Evolutionary conservation across 2,797 vertebrate species (phyloP).

Genomic region (Eulemur coronatus): DNA sequence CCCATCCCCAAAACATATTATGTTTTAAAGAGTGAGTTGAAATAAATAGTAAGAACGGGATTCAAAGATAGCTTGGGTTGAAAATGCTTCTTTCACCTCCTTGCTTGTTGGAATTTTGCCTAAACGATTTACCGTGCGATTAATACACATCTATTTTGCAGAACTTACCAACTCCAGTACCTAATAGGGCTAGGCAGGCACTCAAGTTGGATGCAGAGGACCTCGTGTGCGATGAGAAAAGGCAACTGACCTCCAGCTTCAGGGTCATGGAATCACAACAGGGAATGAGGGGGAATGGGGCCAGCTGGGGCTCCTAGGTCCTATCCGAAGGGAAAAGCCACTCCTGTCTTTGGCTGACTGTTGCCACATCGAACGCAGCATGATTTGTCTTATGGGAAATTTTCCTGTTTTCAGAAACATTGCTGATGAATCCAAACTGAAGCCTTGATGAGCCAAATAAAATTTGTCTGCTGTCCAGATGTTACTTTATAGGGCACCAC

Average conservation of each 20-base stretch:
- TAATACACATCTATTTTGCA: neutral
- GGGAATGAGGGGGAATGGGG: neutral
- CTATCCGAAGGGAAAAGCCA: neutral
- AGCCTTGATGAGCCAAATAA: neutral
- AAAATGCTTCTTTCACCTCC: neutral
- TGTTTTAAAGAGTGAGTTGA: neutral
- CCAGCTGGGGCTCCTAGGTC: rapidly evolving
- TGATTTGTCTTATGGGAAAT: neutral
- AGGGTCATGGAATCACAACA: neutral
- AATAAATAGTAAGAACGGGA: neutral
- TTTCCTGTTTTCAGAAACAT: neutral
- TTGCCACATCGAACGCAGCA: neutral
- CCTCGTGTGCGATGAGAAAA: neutral
- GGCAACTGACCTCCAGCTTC: neutral
- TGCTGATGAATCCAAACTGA: neutral
- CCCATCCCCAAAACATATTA: neutral
- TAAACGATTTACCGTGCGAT: neutral
- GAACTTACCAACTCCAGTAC: neutral
- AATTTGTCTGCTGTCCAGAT: neutral
- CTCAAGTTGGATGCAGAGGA: neutral
- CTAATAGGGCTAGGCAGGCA: neutral
- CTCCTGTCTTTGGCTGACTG: neutral
- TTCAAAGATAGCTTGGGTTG: neutral
- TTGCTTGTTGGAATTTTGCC: neutral
- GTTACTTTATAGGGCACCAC: neutral